phyloP scores from a whole-genome alignment of 2,113 vertebrate species.

The Rhinopomastus cyanomelas region DNA sequence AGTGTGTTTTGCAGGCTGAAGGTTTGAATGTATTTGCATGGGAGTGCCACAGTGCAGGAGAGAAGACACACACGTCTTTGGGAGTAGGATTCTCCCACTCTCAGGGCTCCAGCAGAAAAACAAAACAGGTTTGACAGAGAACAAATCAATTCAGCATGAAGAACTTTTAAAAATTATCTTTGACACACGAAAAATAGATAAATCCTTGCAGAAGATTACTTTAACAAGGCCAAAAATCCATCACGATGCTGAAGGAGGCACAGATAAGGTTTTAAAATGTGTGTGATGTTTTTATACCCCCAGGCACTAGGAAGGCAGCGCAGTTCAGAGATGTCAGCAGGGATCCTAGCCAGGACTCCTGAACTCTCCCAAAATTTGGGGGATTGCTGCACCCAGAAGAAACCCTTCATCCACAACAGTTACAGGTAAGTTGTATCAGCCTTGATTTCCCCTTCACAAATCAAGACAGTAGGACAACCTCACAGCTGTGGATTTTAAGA shows the following conservation, averaged over 20 bases:
- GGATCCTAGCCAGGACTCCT: not conserved
- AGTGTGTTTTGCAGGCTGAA: not conserved
- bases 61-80: not conserved
- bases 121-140: slow-evolving; percentile 42
- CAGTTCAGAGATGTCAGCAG: not conserved
- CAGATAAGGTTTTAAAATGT: not conserved
- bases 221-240: slow-evolving; percentile 20
- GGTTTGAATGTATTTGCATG: not conserved
- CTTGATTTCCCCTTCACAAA: not conserved
- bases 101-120: not conserved
- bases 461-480: not conserved
- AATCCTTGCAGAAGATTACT: not conserved
- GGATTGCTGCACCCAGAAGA: not conserved
- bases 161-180: not conserved
- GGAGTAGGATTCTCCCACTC: not conserved
- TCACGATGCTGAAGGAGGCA: not conserved
- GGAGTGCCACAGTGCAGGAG: slow-evolving; percentile 37
- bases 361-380: not conserved
- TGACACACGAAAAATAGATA: not conserved
- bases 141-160: slow-evolving; percentile 33
- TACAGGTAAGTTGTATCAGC: not conserved
- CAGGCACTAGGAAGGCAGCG: not conserved
- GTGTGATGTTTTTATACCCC: not conserved
- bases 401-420: not conserved
- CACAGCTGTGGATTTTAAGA: not conserved